A percentile compares a stretch with the other conserved stretches of the same genome.
Evolutionary conservation across 2,797 vertebrate species (phyloP).

Genomic region (Mastacembelus armatus): DNA sequence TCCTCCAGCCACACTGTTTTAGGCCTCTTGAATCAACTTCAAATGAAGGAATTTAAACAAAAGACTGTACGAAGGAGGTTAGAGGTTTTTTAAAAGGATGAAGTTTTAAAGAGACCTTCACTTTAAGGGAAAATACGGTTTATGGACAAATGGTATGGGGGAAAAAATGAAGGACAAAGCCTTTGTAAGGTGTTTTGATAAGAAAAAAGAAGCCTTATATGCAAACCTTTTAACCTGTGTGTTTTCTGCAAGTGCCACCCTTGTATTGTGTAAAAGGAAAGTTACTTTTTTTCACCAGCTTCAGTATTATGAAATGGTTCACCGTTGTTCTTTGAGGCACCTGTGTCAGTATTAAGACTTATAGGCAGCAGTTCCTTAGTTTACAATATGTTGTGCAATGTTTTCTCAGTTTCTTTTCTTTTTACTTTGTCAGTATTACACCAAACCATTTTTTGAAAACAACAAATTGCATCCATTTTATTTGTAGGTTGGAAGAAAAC

Average conservation of each 20-base stretch:
- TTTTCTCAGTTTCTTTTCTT: constrained; percentile 88
- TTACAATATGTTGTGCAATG: constrained; percentile 99
- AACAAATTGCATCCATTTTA: constrained; percentile 96
- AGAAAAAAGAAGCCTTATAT: constrained; percentile 97
- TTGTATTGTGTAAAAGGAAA: constrained; percentile 97
- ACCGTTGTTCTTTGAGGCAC: constrained; percentile 97
- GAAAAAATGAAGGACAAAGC: constrained; percentile 87
- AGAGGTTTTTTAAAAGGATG: constrained; percentile 86
- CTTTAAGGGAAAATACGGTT: constrained; percentile 92
- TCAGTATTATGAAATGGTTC: constrained; percentile 94
- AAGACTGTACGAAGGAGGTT: constrained; percentile 92
- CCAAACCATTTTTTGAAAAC: constrained; percentile 95
- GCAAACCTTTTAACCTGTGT: constrained; percentile 99
- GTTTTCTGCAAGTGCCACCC: constrained; percentile 99
- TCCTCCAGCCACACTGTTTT: constrained; percentile 94
- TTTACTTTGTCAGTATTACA: constrained; percentile 99
- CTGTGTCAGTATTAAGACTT: constrained; percentile 98
- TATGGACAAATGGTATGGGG: constrained; percentile 83
- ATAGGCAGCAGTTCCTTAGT: constrained; percentile 99
- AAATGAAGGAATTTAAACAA: constrained; percentile 77
- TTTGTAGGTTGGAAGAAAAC: constrained; percentile 94
- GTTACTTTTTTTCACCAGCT: constrained; percentile 93
- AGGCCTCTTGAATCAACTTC: constrained; percentile 86
- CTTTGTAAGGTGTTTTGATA: constrained; percentile 98
- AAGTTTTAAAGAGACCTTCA: constrained; percentile 87